Evolutionary conservation across 2,113 vertebrate genomes (phyloP), one percentile per base, ranked within the genome.

Genomic region (Brienomyrus longianalis): DNA sequence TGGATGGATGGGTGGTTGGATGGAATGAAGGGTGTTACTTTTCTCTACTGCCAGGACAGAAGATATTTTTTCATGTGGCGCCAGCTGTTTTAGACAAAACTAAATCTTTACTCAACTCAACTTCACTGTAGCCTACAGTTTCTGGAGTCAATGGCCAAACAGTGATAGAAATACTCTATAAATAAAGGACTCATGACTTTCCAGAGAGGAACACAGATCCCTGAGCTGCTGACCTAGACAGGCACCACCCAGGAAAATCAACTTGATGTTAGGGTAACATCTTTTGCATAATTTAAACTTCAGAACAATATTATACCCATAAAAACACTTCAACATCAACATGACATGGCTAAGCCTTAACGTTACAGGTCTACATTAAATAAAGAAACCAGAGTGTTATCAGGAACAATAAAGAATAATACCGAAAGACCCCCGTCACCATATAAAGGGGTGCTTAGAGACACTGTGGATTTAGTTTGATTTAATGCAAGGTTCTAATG

Each of bases 391-490:
- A n/a, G 84, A 54, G 77, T 5, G 47, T 66, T 88, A 88, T 43
- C 85, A 43, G 52, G 90, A 77, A 84, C 83, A 88, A 88, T 88
- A 52, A 83, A 83, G 80, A 83, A 51, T 83, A 48, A 54, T 88
- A 85, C 88, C 86, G 51, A 87, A 45, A 85, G 70, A 87, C 62
- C 88, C n/a, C 27, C 3, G 43, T 43, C 10, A 84, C 9, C 27
- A 77, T 21, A 5, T 88, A 62, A 90, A 39, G 45, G 15, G 54
- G 87, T 52, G 35, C 56, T 84, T 56, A 48, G 50, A 83, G 74
- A 50, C 35, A 83, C 10, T 66, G 70, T 62, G 66, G 52, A 83
- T 88, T 84, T 80, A 23, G 31, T 83, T 17, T 48, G 21, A 47
- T 11, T 35, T 54, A 59, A 43, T 84, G 84, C 39, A 35, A 83